Conservation (phyloP, 2,797 vertebrate species). For the Mormyrops attenuatus region DNA sequence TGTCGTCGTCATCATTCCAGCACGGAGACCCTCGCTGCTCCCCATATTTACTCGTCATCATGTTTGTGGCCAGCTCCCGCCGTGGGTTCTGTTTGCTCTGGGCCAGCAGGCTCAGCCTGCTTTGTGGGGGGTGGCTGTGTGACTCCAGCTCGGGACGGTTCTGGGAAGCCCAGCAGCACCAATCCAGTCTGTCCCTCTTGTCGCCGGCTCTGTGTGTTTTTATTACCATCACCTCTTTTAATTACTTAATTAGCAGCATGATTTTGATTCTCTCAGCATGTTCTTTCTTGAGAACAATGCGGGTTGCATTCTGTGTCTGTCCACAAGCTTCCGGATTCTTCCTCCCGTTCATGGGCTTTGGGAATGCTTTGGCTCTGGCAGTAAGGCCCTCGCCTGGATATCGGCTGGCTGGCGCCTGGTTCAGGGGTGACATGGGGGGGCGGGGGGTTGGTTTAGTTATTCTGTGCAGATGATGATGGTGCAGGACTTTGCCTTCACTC, state of each 20-base stretch:
- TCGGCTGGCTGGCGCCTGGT: not conserved
- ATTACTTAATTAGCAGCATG: not conserved
- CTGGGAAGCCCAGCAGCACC: not conserved
- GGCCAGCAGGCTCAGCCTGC: not conserved
- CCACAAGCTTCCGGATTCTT: not conserved
- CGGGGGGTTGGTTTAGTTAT: not conserved
- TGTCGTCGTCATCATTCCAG: not conserved
- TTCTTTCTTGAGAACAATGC: not conserved
- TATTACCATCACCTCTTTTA: not conserved
- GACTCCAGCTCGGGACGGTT: not conserved
- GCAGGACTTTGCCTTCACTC: slow-evolving; percentile 50
- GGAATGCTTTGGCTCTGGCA: not conserved
- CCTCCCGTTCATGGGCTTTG: not conserved
- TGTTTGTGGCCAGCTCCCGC: not conserved
- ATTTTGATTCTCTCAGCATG: not conserved
- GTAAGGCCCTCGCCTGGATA: not conserved
- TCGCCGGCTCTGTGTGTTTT: not conserved
- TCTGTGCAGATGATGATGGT: not conserved
- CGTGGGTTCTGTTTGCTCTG: not conserved
- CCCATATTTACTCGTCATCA: not conserved
- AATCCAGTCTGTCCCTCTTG: not conserved
- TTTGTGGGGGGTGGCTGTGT: not conserved
- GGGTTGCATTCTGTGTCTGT: not conserved
- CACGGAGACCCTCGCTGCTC: not conserved
- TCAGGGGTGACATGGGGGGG: not conserved